Percentiles rank a stretch among this genome's conserved stretches.
These are phyloP conservation scores for Volucella inflata DNA, from an alignment of 2,888 invertebrate species.

Conservation along the genomic window DNA sequence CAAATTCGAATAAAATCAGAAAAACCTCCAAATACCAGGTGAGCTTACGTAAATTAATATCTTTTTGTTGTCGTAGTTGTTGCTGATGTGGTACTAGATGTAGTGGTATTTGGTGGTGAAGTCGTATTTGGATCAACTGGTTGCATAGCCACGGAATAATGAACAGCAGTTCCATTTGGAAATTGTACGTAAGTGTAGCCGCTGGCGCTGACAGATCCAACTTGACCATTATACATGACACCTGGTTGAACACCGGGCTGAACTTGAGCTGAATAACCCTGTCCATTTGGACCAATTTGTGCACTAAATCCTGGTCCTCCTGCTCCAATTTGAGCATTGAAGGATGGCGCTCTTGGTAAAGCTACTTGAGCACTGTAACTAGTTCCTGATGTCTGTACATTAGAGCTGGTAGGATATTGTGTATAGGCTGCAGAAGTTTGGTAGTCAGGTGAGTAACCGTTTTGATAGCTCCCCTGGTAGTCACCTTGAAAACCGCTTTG, in stretches of 20 bases:
- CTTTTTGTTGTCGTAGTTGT: constrained; percentile 25
- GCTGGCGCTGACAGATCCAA: background rate
- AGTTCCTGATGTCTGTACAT: background rate
- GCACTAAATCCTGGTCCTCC: background rate
- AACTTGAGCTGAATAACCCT: background rate
- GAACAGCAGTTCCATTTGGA: constrained; percentile 40
- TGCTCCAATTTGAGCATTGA: background rate
- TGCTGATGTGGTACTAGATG: constrained; percentile 1
- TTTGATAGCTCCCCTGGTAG: constrained; percentile 7
- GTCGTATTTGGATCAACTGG: constrained; percentile 15
- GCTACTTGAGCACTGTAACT: constrained; percentile 6
- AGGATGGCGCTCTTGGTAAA: background rate
- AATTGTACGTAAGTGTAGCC: constrained; percentile 47
- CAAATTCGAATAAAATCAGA: constrained; percentile 2
- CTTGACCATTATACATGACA: background rate
- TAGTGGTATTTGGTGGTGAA: background rate
- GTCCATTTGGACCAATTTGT: background rate
- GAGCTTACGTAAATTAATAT: background rate
- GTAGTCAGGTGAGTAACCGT: constrained; percentile 27
- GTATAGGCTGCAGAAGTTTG: constrained; percentile 8
- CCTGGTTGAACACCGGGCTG: background rate
- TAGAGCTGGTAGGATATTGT: background rate
- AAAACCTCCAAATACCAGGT: background rate
- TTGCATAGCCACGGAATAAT: constrained; percentile 46
- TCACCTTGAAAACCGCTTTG: background rate